Conservation (phyloP, 2,888 invertebrate genomes). For the Dione juno region DNA sequence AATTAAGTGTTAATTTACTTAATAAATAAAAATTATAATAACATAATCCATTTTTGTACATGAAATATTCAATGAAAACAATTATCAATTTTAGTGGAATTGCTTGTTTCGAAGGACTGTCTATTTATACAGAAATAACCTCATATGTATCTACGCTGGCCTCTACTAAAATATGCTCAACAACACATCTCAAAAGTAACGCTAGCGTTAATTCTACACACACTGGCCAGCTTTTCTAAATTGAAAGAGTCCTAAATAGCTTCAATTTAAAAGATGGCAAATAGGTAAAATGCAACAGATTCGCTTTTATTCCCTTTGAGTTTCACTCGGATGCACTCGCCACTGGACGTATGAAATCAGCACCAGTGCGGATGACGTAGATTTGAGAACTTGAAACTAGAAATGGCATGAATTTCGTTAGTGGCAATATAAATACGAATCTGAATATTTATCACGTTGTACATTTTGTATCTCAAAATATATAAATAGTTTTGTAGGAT, state of each 20-base stretch:
- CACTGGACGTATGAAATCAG: conserved; percentile 53
- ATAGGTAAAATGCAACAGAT: conserved; percentile 43
- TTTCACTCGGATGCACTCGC: conserved; percentile 41
- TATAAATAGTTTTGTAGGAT: no score
- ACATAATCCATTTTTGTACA: no score
- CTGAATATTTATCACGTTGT: no score
- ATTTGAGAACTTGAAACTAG: neutral
- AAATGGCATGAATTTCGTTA: conserved; percentile 1
- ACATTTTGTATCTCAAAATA: no score
- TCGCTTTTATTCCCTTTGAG: conserved; percentile 40
- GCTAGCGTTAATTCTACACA: neutral
- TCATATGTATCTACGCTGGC: no score
- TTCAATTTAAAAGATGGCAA: conserved; percentile 25
- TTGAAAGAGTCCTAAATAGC: conserved; percentile 19
- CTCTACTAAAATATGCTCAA: neutral
- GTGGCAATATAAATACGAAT: no score
- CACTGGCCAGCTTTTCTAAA: conserved; percentile 1
- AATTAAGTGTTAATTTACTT: no score
- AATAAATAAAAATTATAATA: no score
- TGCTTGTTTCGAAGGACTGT: no score
- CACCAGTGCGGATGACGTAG: neutral
- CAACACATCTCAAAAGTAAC: neutral
- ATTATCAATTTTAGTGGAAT: no score
- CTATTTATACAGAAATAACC: no score
- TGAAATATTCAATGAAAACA: no score